A percentile compares a stretch with the other conserved stretches of the same genome.
phyloP scores from a whole-genome alignment of 2,797 vertebrate genomes.

The Atherinosoma microstoma region DNA sequence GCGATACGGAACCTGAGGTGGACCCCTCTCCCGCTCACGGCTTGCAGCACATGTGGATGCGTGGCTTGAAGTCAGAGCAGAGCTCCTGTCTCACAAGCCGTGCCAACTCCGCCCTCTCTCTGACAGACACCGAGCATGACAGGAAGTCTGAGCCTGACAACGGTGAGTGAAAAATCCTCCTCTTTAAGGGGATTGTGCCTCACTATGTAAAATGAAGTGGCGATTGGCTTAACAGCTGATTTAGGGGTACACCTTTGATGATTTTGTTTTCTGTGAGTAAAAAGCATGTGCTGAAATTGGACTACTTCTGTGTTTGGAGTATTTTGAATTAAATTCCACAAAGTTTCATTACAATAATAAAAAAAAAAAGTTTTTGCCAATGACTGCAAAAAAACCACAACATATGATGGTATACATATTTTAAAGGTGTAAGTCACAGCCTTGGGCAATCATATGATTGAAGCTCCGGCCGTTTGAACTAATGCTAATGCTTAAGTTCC shows the following conservation, averaged over 20 bases:
- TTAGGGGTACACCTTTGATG: constrained; percentile 30
- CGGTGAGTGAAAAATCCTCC: constrained; percentile 82
- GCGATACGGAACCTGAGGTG: constrained; percentile 93
- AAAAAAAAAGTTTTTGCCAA: constrained; percentile 1
- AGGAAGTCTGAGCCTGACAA: constrained; percentile 96
- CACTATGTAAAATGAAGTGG: constrained; percentile 2
- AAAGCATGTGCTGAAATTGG: constrained; percentile 10
- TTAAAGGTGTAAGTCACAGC: constrained; percentile 56
- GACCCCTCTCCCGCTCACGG: constrained; percentile 91
- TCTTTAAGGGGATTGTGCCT: constrained; percentile 14
- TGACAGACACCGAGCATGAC: constrained; percentile 98
- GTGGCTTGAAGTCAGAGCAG: constrained; percentile 94
- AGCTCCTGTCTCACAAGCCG: constrained; percentile 96
- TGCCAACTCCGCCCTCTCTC: constrained; percentile 94
- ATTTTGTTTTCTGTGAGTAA: constrained; percentile 16
- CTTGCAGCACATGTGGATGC: constrained; percentile 94
- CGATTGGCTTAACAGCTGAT: constrained; percentile 13
- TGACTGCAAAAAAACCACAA: constrained; percentile 51
- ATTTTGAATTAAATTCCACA: constrained; percentile 28
- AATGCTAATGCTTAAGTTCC: constrained; percentile 56
- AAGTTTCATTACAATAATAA: constrained; percentile 21
- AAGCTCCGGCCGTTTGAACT: constrained; percentile 54
- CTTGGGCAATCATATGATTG: constrained; percentile 53
- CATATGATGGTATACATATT: constrained; percentile 39
- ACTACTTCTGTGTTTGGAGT: background rate